Evolutionary conservation across 2,797 vertebrate genomes (phyloP), one percentile per base, ranked within the genome.

Genomic region (Australoheros facetus): DNA sequence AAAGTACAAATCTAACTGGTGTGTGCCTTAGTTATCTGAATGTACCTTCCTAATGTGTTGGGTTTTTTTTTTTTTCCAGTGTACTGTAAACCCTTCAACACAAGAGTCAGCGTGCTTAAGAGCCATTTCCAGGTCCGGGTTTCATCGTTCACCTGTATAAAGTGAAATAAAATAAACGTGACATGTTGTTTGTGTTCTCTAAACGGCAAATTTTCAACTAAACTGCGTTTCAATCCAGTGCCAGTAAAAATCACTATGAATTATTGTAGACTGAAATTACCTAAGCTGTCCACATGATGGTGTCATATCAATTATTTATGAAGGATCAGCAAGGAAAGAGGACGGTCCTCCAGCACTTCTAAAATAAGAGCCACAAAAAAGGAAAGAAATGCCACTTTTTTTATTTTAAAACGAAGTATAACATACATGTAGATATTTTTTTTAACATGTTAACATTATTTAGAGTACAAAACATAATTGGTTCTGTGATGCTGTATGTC

Each of bases 211-310:
- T 57, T 17, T 17, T 34, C 11, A 59, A 23, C 6, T 64, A 10
- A 73, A 6, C 5, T 17, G 26, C 6, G 14, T 60, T 32, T 75
- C 7, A 42, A 42, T 74, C 12, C 21, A 69, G 48, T 60, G 2
- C 13, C 11, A 57, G 42, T 3, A 13, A 21, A 21, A 19, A 1
- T 17, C 7, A 4, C 14, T 14, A 57, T 4, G 56, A 66, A 16
- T 60, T 16, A n/a, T 12, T 69, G 3, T 11, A 71, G 55, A 42
- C 39, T 91, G 92, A 77, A 80, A 70, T 90, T 88, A 84, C 90
- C 42, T 5, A 12, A 56, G 10, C 7, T 81, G 84, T 87, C 93
- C 94, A 93, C 94, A 87, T 81, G 94, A 81, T 92, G 94, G 93
- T 71, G 90, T 37, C 71, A 80, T 82, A 77, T 75, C 78, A 85